Conservation (phyloP, 2,113 vertebrate genomes). For the Patagioenas fasciata region DNA sequence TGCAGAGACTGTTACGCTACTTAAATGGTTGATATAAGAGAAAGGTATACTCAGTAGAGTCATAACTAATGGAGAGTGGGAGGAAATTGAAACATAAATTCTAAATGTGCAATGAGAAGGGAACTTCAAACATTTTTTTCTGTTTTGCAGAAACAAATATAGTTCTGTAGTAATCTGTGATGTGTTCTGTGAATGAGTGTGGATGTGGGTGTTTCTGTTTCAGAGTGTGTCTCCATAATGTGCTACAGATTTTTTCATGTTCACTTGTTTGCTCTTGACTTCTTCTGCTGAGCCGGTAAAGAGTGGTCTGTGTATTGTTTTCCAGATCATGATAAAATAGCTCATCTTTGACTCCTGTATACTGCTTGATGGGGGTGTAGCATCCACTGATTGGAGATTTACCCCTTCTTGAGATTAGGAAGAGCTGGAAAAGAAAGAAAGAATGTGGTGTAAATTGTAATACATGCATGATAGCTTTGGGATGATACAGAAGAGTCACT, state of each 20-base stretch:
- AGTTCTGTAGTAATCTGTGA: not conserved
- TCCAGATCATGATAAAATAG: not conserved
- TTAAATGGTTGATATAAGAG: not conserved
- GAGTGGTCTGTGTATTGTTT: not conserved
- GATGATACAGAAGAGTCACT: not conserved
- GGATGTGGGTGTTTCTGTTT: not conserved
- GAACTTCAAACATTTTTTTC: not conserved
- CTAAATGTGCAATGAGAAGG: not conserved
- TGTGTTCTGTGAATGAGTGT: not conserved
- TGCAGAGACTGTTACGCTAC: not conserved
- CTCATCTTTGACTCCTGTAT: not conserved
- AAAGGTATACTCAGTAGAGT: not conserved
- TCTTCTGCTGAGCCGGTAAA: not conserved
- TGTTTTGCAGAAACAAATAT: not conserved
- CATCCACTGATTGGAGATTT: not conserved
- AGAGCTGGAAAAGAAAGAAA: not conserved
- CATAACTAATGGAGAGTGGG: not conserved
- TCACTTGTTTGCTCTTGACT: not conserved
- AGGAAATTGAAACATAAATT: not conserved
- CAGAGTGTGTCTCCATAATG: not conserved
- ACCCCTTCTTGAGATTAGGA: not conserved
- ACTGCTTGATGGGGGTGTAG: not conserved
- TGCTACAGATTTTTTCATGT: not conserved
- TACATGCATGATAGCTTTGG: not conserved
- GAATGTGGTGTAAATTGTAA: not conserved